Percentiles rank a stretch among this genome's conserved stretches.
Conservation (phyloP, 2,888 invertebrate species). For the Syrista parreyssii region DNA sequence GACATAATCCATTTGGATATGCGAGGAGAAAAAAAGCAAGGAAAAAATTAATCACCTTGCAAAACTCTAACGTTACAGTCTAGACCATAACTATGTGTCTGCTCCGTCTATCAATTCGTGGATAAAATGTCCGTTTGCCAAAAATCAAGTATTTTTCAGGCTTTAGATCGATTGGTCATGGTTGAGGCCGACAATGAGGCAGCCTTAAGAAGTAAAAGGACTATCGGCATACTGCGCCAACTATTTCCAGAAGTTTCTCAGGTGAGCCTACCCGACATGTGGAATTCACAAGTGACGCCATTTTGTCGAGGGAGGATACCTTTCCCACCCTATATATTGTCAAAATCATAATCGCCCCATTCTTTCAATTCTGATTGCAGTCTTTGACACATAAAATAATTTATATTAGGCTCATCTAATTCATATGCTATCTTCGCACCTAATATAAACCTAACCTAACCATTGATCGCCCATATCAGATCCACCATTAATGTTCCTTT, state of each 20-base stretch:
- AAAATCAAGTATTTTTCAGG: slow-evolving; percentile 66
- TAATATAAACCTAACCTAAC: neutral
- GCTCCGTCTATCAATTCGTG: neutral
- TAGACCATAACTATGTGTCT: slow-evolving; percentile 7
- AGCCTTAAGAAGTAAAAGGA: slow-evolving; percentile 80
- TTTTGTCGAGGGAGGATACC: neutral
- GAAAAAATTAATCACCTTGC: slow-evolving; percentile 5
- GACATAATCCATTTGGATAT: neutral
- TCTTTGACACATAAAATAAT: neutral
- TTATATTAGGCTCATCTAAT: neutral
- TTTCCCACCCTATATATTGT: neutral
- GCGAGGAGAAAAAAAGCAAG: neutral
- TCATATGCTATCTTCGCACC: neutral
- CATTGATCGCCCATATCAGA: neutral
- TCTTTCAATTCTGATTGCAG: neutral
- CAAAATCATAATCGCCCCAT: neutral
- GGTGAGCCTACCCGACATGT: slow-evolving; percentile 67
- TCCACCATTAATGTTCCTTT: neutral
- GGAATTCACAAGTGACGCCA: neutral
- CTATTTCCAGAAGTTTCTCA: slow-evolving; percentile 80
- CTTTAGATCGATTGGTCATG: slow-evolving; percentile 75
- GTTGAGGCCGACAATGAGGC: slow-evolving; percentile 75
- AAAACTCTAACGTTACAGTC: slow-evolving; percentile 10
- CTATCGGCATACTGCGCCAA: slow-evolving; percentile 80
- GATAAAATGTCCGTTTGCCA: neutral